Base-by-base conservation (phyloP, 2,888 invertebrate species). In the Drosophila paucipuncta region DNA sequence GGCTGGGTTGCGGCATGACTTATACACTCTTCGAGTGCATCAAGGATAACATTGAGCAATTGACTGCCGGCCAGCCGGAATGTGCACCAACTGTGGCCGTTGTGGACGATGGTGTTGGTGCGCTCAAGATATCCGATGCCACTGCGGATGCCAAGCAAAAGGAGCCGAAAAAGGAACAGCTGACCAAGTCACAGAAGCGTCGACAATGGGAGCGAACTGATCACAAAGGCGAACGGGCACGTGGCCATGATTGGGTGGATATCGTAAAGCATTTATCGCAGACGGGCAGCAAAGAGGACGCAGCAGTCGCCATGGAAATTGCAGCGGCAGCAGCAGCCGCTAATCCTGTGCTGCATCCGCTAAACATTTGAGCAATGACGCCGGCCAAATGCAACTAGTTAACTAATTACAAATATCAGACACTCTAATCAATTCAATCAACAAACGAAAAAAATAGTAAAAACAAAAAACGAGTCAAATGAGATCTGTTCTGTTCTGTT, bases 231-330 rank as follows among this genome's bases (percentile, higher is more conserved):
- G 98, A 98, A 91, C 95, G 95, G 78, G 97, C 97, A 0, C 94
- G 99, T 35, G 99, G 99, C 0, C 98, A 96, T 95, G 96, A 99
- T 94, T 99, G 99, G 99, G 96, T 99, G 13, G 99, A 99, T 92
- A 96, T 99, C 75, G 96, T 99, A n/a, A 98, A 97, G 93, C 99
- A 99, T 94, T 95, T 99, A 69, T 97, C 97, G 13, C 98, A 98
- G 92, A 96, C 96, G 6, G 93, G 93, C 25, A 87, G 87, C 67
- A 92, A 93, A 69, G 91, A 92, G 18, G 91, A 92, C 25, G 66
- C 79, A 9, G 74, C 73, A 11, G 59, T 81, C 6, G 59, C 70
- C 6, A 6, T 68, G 39, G 90, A 78, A 22, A 71, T 59, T 7
- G 68, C 91, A 10, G 63, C 59, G 9, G 62, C 76, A 10, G 54